phyloP scores from a whole-genome alignment of 30 jellyfish, hydroid and myxozoan genomes.

The Thelohanellus kitauei region DNA sequence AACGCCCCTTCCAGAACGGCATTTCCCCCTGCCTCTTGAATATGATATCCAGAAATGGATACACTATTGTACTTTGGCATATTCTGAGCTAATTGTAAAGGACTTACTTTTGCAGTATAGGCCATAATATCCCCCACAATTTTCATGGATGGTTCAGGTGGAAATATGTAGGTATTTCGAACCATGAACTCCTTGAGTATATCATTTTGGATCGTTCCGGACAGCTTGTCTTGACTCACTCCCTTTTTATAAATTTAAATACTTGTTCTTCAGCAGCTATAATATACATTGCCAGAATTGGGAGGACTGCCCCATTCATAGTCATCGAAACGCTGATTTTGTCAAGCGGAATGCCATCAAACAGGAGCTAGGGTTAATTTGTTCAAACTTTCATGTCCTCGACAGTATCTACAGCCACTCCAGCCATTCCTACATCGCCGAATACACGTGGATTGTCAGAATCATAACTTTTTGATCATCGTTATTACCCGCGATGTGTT shows the following conservation, averaged over 20 bases:
- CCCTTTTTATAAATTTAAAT: conserved; percentile 17
- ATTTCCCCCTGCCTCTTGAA: conserved; percentile 98
- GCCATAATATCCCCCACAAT: conserved; percentile 65
- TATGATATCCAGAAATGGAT: conserved; percentile 88
- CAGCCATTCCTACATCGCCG: conserved; percentile 99
- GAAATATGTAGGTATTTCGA: conserved; percentile 74
- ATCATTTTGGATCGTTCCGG: conserved; percentile 91
- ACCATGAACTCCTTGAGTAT: conserved; percentile 86
- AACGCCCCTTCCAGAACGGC: conserved; percentile 78
- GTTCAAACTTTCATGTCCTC: conserved; percentile 58
- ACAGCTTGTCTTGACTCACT: conserved; percentile 26
- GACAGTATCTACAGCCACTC: conserved; percentile 88
- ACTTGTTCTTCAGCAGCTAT: conserved; percentile 96
- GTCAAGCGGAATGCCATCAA: conserved; percentile 92
- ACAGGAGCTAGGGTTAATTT: conserved; percentile 19
- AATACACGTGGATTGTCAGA: conserved; percentile 83
- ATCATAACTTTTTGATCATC: conserved; percentile 18
- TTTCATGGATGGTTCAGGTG: conserved; percentile 88
- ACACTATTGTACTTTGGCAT: conserved; percentile 95
- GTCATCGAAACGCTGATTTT: conserved; percentile 96
- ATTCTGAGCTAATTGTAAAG: conserved; percentile 9
- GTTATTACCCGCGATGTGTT: conserved; percentile 77
- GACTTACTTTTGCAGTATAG: conserved; percentile 30
- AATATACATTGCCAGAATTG: conserved; percentile 73
- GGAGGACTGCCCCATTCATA: conserved; percentile 96